Evolutionary conservation across 2,113 vertebrate genomes (phyloP), one percentile per base, ranked within the genome.

Genomic region (Gymnogyps californianus): DNA sequence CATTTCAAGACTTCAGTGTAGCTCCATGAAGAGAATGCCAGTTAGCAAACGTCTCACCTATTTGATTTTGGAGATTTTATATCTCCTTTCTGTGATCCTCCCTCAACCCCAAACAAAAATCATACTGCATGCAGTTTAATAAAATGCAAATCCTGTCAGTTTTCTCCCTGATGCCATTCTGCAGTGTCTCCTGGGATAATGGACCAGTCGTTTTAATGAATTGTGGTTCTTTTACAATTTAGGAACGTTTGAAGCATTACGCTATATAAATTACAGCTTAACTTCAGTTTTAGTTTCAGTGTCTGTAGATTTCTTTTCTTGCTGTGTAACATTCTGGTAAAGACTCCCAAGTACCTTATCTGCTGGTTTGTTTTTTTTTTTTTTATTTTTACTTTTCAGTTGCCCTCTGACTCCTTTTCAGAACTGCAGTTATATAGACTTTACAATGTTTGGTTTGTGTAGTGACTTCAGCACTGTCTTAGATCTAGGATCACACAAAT

Each of bases 401-500:
- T 96, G 89, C 94, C 95, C 52, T 92, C 95, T 97, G 92, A 96
- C 95, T 98, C 95, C 94, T 94, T 97, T 98, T 98, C 96, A 97
- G 94, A 90, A 94, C 96, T 69, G 74, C 98, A 93, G 98, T 98
- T 98, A 97, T 96, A 93, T 65, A 97, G 98, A 97, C 97, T 98
- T 98, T 97, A 98, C 98, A 99, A 98, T 98, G 98, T 99, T 99
- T 98, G 98, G 98, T 98, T 98, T 98, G 98, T 98, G 98, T 98
- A 98, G 97, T 96, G 95, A 98, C 98, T 98, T 98, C 98, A 98
- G 94, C 97, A 97, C 98, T 98, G 98, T 98, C 98, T 98, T 97
- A 98, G 98, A 98, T 98, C 97, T 97, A 94, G 97, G 98, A 96
- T 98, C 97, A 98, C 97, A 98, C 98, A 98, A 98, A 99, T 97